Evolutionary conservation across 2,113 vertebrate genomes (phyloP).

Genomic region (Halichoeres trimaculatus): DNA sequence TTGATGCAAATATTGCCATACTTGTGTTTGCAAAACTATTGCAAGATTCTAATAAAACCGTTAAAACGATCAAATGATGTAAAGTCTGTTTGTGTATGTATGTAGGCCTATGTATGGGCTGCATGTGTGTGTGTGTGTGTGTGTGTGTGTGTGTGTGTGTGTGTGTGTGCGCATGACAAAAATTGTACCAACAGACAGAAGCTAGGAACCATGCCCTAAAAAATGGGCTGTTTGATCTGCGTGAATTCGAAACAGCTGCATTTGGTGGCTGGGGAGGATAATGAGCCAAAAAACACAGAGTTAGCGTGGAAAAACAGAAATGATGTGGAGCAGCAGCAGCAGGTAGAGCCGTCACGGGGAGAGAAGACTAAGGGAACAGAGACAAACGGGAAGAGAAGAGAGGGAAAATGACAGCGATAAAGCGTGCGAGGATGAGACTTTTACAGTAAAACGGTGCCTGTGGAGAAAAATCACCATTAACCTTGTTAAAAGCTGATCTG

Average conservation of each 20-base stretch:
- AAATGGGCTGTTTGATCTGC: slow-evolving; percentile 49
- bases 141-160: neutral
- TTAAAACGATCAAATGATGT: slow-evolving; percentile 61
- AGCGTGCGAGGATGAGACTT: slow-evolving; percentile 37
- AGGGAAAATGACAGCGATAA: slow-evolving; percentile 38
- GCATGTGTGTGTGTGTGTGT: neutral
- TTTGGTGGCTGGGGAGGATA: slow-evolving; percentile 53
- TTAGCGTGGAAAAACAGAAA: slow-evolving; percentile 44
- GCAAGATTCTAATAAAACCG: slow-evolving; percentile 85
- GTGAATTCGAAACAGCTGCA: slow-evolving; percentile 64
- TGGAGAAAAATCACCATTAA: slow-evolving; percentile 78
- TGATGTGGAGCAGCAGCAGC: slow-evolving; percentile 53
- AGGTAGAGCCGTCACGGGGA: slow-evolving; percentile 36
- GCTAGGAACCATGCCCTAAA: slow-evolving; percentile 39
- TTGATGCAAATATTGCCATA: slow-evolving; percentile 85
- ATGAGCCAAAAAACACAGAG: slow-evolving; percentile 51
- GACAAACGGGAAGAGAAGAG: slow-evolving; percentile 21
- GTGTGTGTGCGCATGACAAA: slow-evolving; percentile 6
- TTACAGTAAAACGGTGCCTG: slow-evolving; percentile 64
- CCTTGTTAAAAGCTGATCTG: slow-evolving; percentile 76
- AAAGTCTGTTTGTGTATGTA: slow-evolving; percentile 14
- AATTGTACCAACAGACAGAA: slow-evolving; percentile 22
- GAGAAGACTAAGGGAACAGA: slow-evolving; percentile 34
- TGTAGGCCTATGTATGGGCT: slow-evolving; percentile 1
- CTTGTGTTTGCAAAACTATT: slow-evolving; percentile 84